Conservation (phyloP, 2,113 vertebrate genomes). For the Pituophis catenifer region DNA sequence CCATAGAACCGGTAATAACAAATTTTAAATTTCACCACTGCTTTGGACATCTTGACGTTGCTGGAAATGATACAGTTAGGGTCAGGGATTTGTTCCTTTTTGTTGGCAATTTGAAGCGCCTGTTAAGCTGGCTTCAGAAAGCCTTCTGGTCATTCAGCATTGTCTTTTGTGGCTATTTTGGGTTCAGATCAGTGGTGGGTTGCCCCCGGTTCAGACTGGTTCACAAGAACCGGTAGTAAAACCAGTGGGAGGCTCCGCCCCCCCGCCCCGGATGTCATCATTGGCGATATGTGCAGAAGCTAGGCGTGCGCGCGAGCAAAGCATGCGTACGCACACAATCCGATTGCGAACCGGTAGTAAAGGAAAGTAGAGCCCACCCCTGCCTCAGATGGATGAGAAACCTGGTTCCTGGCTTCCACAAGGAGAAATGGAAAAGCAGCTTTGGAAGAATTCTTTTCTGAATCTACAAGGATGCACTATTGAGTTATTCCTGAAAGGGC, state of each 20-base stretch:
- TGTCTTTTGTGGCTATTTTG: background rate
- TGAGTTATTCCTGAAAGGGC: background rate
- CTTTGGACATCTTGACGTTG: background rate
- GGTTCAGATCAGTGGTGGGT: too few species aligned
- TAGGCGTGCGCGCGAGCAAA: too few species aligned
- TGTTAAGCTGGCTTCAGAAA: background rate
- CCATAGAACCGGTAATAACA: too few species aligned
- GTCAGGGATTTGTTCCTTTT: background rate
- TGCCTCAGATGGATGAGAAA: background rate
- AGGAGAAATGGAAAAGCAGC: background rate
- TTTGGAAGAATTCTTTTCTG: background rate
- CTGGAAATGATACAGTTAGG: background rate
- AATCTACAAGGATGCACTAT: background rate
- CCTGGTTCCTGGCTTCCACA: background rate
- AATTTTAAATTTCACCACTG: too few species aligned
- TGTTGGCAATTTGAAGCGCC: background rate
- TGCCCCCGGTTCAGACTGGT: too few species aligned
- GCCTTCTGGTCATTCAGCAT: background rate
- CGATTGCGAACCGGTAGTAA: too few species aligned
- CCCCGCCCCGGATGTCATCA: too few species aligned
- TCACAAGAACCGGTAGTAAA: too few species aligned
- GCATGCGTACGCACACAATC: too few species aligned
- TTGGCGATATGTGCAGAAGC: too few species aligned
- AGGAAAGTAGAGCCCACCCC: too few species aligned
- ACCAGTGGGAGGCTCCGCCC: too few species aligned